Percentiles rank a stretch among this genome's conserved stretches.
These are phyloP conservation scores for Andrena minutula DNA, from an alignment of 2,888 invertebrate genomes.

Conservation along the genomic window DNA sequence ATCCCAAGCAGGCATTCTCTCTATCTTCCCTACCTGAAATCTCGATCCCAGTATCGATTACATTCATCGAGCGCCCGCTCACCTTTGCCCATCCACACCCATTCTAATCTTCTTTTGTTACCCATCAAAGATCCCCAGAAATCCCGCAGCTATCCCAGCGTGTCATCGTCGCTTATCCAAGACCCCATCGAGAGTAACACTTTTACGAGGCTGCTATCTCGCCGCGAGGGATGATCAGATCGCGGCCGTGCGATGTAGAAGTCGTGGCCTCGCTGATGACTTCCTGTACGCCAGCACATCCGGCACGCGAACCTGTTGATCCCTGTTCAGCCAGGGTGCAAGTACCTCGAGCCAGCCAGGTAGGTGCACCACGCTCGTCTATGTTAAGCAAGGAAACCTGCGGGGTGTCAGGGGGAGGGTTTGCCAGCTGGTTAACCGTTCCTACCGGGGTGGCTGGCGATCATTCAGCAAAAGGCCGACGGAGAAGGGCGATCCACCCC, in stretches of 20 bases:
- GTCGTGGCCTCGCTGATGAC: constrained; percentile 75
- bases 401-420: background rate
- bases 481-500: constrained; percentile 9
- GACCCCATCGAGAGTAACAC: constrained; percentile 12
- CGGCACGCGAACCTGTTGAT: constrained; percentile 84
- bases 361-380: constrained; percentile 41
- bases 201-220: constrained; percentile 29
- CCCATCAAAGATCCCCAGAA: constrained; percentile 6
- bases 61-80: background rate
- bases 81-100: background rate
- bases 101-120: constrained; percentile 6
- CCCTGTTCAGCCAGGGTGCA: constrained; percentile 41
- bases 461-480: constrained; percentile 17
- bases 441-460: constrained; percentile 21
- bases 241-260: constrained; percentile 44
- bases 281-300: constrained; percentile 79
- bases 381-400: constrained; percentile 12
- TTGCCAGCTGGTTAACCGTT: constrained; percentile 20
- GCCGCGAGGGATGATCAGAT: constrained; percentile 43
- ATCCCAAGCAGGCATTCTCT: background rate
- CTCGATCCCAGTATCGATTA: background rate
- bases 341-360: constrained; percentile 45
- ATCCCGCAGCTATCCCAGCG: constrained; percentile 1
- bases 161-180: constrained; percentile 17
- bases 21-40: background rate